Evolutionary conservation across 2,797 vertebrate genomes (phyloP), one percentile per base, ranked within the genome.

Genomic region (Ataeniobius toweri): DNA sequence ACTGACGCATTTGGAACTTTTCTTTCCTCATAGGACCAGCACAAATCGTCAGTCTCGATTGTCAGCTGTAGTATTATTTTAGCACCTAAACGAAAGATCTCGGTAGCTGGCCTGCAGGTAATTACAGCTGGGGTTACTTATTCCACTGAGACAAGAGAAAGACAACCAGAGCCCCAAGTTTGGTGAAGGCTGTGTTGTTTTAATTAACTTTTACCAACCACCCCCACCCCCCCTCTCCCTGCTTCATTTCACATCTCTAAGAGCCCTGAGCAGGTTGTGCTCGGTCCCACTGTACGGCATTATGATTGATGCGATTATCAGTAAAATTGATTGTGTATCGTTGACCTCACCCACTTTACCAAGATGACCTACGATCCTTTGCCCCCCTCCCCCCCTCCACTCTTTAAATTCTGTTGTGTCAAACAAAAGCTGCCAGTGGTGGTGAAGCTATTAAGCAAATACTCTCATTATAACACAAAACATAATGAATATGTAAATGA

Each of bases 401-500:
- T 58, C 71, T 85, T 82, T 84, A 82, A 87, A 88, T 89, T 84
- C 94, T 94, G 94, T 94, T 92, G 91, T 84, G 85, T 88, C 90
- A 88, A 86, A 94, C 92, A 94, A 93, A 94, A 92, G 92, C 90
- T 86, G 87, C 86, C 88, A 89, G 89, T 92, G 83, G 80, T 90
- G 86, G 77, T 83, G 86, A 93, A 92, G 90, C 91, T 87, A 94
- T 93, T 91, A 95, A 94, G 93, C 92, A 95, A 95, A 96, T 93
- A 89, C 91, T 92, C 85, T 92, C 92, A 95, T 96, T 96, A 94
- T 94, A 93, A 96, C 93, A 94, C 93, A 93, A 93, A 94, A 93
- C 92, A 94, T 93, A 92, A 95, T 94, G 94, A 93, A 94, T 95
- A 96, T 96, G 95, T 93, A 95, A 95, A 95, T 94, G 88, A 77